Base-by-base conservation (phyloP, 2,888 invertebrate genomes). In the Mythimna loreyi region DNA sequence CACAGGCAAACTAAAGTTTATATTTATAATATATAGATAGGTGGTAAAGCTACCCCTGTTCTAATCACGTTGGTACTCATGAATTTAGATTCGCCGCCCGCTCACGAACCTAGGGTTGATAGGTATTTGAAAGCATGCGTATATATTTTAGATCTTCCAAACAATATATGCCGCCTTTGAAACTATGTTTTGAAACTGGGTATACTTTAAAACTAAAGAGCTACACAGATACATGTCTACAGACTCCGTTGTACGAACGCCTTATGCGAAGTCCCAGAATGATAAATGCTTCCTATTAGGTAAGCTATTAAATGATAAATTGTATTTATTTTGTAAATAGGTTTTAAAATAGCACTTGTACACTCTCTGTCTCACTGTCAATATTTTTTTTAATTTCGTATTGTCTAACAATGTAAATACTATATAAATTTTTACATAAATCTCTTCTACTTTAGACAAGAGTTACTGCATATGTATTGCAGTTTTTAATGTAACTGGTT, bases 61-160 rank as follows among this genome's bases (percentile, higher is more conserved):
- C 91, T 92, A 92, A 92, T 92, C 92, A 92, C 87, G 88, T 81
- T 77, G 80, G 84, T 86, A 85, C 89, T 90, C 92, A 91, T 91
- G 89, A 91, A 91, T 92, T 91, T 91, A 90, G 90, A 90, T 91
- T 89, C 87, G 82, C 78, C 81, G 70, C 72, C 69, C 76, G 74
- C 80, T 68, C 79, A 45, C 65, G 25, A 53, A 45, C 58, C 47
- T 81, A 86, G 84, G 88, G 83, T 73, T 87, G 84, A 72, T 75
- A 72, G 67, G 60, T 53, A 33, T 58, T 69, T 52, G 49, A 74
- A 68, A 69, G 30, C 0, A 45, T 40, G 13, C 40, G 19, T n/a
- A 3, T 45, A 45, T 45, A n/a, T 45, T 19, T 16, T 45, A n/a
- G 52, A 9, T 55, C 47, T 56, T 70, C 49, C 55, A 75, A 69